These are phyloP conservation scores for Reticulitermes lucifugus DNA, from an alignment of 2,888 invertebrate species.

Conservation along the genomic window DNA sequence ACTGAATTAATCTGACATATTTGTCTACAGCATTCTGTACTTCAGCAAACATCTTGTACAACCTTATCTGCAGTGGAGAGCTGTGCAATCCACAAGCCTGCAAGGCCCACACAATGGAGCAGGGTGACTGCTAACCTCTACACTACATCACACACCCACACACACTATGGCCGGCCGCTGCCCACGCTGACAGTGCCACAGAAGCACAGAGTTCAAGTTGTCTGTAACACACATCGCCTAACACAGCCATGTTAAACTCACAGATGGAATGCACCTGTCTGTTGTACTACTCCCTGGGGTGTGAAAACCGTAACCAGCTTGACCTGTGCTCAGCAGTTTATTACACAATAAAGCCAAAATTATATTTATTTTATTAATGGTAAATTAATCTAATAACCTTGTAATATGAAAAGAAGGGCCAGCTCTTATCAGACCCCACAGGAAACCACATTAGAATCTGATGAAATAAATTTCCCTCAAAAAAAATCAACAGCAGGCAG, in stretches of 20 bases:
- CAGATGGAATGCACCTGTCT: neutral
- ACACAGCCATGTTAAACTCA: slow-evolving; percentile 29
- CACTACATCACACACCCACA: slow-evolving; percentile 33
- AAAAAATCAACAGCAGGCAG: neutral
- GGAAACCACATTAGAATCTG: neutral
- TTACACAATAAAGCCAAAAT: neutral
- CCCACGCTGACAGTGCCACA: slow-evolving; percentile 39
- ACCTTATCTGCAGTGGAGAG: neutral
- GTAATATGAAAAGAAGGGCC: too few relatives aligned
- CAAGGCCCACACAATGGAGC: slow-evolving; percentile 10
- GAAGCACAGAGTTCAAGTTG: slow-evolving; percentile 37
- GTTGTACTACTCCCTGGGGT: neutral
- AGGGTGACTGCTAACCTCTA: slow-evolving; percentile 22
- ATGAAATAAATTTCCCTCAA: neutral
- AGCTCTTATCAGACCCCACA: neutral
- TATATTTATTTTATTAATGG: neutral
- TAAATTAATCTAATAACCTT: neutral
- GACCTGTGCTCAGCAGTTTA: neutral
- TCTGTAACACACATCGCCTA: slow-evolving; percentile 23
- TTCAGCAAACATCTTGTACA: neutral
- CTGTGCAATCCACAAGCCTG: neutral
- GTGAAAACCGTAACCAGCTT: neutral
- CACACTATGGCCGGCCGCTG: slow-evolving; percentile 26
- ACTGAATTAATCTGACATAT: neutral
- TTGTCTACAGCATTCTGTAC: neutral